These are phyloP conservation scores for Latheticus oryzae DNA, from an alignment of 2,888 invertebrate species.

Conservation along the genomic window DNA sequence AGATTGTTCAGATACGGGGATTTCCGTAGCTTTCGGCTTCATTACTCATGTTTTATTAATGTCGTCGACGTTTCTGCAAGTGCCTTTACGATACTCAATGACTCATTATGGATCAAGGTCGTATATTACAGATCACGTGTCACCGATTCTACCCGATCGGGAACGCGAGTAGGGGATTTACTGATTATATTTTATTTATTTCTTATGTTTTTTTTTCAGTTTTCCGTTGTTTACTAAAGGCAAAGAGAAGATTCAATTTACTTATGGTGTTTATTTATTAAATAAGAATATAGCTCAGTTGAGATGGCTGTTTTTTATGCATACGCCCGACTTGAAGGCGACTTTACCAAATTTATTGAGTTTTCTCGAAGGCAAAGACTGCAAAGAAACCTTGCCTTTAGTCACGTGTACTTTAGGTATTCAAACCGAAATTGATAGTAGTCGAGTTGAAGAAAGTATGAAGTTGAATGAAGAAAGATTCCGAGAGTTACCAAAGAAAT, in stretches of 20 bases:
- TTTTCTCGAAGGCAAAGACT: conserved; percentile 52
- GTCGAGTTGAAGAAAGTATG: conserved; percentile 2
- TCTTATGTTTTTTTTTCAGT: conserved; percentile 65
- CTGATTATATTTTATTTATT: background rate
- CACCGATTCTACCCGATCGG: conserved; percentile 74
- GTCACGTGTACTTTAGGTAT: conserved; percentile 29
- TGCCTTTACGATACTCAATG: conserved; percentile 88
- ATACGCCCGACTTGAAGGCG: conserved; percentile 79
- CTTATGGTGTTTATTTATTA: conserved; percentile 90
- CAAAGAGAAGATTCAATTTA: conserved; percentile 82
- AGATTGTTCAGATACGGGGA: conserved; percentile 70
- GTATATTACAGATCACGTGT: conserved; percentile 83
- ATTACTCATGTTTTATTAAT: conserved; percentile 86
- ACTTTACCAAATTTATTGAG: conserved; percentile 79
- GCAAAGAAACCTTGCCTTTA: conserved; percentile 28
- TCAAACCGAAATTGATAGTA: conserved; percentile 10
- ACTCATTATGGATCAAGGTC: conserved; percentile 85
- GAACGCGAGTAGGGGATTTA: conserved; percentile 71
- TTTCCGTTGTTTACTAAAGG: conserved; percentile 86
- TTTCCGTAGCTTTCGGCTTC: conserved; percentile 89
- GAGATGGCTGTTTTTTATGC: conserved; percentile 79
- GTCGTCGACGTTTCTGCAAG: conserved; percentile 84
- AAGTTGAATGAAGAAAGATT: conserved; percentile 13
- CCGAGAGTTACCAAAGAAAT: conserved; percentile 26
- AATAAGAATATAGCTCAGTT: conserved; percentile 96